phyloP scores from a whole-genome alignment of 1,140 invertebrate genomes.

The Saxidomus purpurata region DNA sequence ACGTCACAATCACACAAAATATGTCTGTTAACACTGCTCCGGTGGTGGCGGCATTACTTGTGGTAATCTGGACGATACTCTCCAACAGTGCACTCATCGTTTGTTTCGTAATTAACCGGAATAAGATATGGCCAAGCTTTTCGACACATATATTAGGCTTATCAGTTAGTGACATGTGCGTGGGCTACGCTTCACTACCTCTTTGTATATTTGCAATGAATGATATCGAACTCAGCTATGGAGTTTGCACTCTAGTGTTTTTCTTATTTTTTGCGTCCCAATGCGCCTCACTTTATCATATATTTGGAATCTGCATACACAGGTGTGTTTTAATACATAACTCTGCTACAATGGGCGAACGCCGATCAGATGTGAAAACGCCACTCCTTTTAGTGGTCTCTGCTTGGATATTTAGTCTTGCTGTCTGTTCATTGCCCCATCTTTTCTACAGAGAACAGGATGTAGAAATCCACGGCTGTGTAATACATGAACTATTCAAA shows the following conservation, averaged over 20 bases:
- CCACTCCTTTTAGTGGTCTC: background rate
- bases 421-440: background rate
- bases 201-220: background rate
- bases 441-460: background rate
- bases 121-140: background rate
- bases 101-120: background rate
- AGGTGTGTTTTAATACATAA: background rate
- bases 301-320: background rate
- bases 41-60: background rate
- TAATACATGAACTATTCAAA: background rate
- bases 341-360: background rate
- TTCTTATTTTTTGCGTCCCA: background rate
- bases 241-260: background rate
- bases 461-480: background rate
- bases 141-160: background rate
- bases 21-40: background rate
- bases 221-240: background rate
- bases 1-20: background rate
- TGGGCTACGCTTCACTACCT: background rate
- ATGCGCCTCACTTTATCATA: conserved; percentile 17
- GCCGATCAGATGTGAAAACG: background rate
- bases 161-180: background rate
- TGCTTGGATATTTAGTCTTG: background rate
- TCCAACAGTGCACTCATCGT: background rate
- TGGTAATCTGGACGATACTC: background rate